These are phyloP conservation scores for Thaumetopoea pityocampa DNA, from an alignment of 1,140 invertebrate species.

Conservation along the genomic window DNA sequence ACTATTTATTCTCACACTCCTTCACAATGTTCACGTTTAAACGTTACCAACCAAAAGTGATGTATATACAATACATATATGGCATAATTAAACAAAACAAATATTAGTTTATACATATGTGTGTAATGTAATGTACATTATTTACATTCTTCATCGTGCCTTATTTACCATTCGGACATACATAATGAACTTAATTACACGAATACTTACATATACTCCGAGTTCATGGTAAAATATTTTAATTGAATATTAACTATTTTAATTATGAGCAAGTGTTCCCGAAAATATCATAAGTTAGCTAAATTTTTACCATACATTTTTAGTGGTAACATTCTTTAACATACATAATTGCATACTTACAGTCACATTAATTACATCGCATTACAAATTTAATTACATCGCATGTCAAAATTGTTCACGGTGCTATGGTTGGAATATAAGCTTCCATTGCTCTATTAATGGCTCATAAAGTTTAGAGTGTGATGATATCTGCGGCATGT, in stretches of 20 bases:
- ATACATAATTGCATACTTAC: conserved; percentile 15
- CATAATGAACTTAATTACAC: conserved; percentile 10
- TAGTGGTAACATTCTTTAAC: conserved; percentile 10
- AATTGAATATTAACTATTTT: conserved; percentile 15
- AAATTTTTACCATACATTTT: conserved; percentile 19
- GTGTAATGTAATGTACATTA: conserved; percentile 7
- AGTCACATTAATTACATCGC: too few relatives aligned
- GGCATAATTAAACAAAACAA: too few relatives aligned
- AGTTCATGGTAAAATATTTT: conserved; percentile 13
- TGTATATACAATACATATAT: too few relatives aligned
- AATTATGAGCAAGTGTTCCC: conserved; percentile 8
- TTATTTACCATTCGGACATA: conserved; percentile 8
- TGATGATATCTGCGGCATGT: conserved; percentile 26
- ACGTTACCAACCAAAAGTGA: too few relatives aligned
- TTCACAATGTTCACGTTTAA: too few relatives aligned
- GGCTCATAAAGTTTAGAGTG: conserved; percentile 37
- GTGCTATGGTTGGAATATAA: conserved; percentile 25
- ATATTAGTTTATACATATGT: too few relatives aligned
- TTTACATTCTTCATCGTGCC: conserved; percentile 1
- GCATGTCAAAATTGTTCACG: conserved; percentile 38
- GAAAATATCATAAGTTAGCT: conserved; percentile 17
- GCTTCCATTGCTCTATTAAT: conserved; percentile 27
- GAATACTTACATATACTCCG: conserved; percentile 10
- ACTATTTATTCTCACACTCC: too few relatives aligned
- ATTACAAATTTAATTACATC: conserved; percentile 31